A percentile compares a stretch with the other conserved stretches of the same genome.
phyloP scores from a whole-genome alignment of 1,140 invertebrate species.

The Drosophila micromelanica region DNA sequence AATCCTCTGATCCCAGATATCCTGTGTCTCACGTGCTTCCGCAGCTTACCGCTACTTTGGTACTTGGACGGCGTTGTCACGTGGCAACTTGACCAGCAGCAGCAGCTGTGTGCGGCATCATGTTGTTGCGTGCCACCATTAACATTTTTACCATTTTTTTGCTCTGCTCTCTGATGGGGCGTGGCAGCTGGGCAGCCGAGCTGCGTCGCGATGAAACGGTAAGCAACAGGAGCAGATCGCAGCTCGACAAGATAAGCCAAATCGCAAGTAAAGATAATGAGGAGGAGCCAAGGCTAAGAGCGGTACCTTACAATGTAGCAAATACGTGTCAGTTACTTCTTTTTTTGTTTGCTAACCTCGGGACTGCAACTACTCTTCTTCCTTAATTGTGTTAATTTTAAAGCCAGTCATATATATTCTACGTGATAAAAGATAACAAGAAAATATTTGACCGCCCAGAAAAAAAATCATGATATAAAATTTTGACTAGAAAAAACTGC shows the following conservation, averaged over 20 bases:
- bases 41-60: slow-evolving; percentile 59
- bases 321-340: background rate
- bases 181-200: slow-evolving; percentile 27
- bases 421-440: no score
- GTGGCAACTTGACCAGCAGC: slow-evolving; percentile 34
- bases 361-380: no score
- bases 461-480: no score
- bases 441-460: no score
- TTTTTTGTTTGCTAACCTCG: no score
- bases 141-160: slow-evolving; percentile 54
- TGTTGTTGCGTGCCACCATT: slow-evolving; percentile 34
- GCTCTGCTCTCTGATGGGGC: slow-evolving; percentile 35
- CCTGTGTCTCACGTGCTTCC: slow-evolving; percentile 59
- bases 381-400: no score
- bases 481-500: no score
- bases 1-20: slow-evolving; percentile 52
- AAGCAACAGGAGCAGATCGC: slow-evolving; percentile 21
- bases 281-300: background rate
- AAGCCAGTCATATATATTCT: no score
- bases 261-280: slow-evolving; percentile 17
- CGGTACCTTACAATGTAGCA: background rate
- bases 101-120: slow-evolving; percentile 34
- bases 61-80: slow-evolving; percentile 29
- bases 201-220: slow-evolving; percentile 60
- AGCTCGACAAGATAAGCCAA: slow-evolving; percentile 5